Evolutionary conservation across 92 coral and sea anemone species (phyloP).

Genomic region (Parazoanthus atlanticus): DNA sequence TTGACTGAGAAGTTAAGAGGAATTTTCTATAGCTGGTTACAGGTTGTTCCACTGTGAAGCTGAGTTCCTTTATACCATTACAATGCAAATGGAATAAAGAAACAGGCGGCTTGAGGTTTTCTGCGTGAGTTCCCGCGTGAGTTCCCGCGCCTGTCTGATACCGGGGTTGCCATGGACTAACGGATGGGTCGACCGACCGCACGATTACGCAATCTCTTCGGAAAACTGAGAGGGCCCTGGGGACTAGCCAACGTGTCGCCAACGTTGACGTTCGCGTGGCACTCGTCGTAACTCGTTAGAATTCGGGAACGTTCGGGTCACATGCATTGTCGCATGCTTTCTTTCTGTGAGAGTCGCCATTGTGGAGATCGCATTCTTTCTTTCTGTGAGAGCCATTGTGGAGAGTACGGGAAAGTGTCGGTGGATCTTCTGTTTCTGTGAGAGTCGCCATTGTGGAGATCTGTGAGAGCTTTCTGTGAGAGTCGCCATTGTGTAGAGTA

Average conservation of each 20-base stretch:
- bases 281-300: background rate
- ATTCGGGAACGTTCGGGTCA: slow-evolving; percentile 3
- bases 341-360: background rate
- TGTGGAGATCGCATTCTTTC: slow-evolving; percentile 7
- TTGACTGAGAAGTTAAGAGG: too few relatives aligned
- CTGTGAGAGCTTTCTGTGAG: too few relatives aligned
- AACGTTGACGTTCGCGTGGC: background rate
- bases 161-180: slow-evolving; percentile 12
- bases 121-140: background rate
- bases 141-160: background rate
- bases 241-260: background rate
- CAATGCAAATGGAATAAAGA: too few relatives aligned
- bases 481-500: too few relatives aligned
- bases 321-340: background rate
- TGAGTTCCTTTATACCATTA: too few relatives aligned
- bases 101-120: too few relatives aligned
- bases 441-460: too few relatives aligned
- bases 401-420: too few relatives aligned
- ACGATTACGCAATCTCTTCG: slow-evolving; percentile 11
- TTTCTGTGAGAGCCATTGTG: too few relatives aligned
- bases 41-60: too few relatives aligned
- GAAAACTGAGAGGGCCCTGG: slow-evolving; percentile 6
- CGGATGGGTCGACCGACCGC: slow-evolving; percentile 6
- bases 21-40: too few relatives aligned
- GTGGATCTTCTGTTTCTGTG: too few relatives aligned